Evolutionary conservation across 2,113 vertebrate genomes (phyloP).

Genomic region (Glaucidium brasilianum): DNA sequence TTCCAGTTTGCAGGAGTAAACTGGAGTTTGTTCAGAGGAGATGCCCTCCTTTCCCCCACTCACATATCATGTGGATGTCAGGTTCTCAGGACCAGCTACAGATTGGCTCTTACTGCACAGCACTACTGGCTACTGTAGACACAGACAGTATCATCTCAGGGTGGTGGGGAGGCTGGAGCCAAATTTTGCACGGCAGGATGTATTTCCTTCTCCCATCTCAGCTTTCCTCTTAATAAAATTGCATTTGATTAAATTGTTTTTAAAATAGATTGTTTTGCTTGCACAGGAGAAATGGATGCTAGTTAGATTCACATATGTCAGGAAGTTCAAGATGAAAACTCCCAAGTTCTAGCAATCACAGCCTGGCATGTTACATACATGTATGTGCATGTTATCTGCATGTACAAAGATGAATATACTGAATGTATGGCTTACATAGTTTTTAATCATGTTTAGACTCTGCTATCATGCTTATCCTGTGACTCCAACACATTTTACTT

Average conservation of each 20-base stretch:
- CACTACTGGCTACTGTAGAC: neutral
- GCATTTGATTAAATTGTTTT: neutral
- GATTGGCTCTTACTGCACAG: neutral
- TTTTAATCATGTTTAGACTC: neutral
- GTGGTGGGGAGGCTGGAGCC: neutral
- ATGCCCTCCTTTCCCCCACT: neutral
- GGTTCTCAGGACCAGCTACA: neutral
- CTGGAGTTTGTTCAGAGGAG: neutral
- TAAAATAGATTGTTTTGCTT: neutral
- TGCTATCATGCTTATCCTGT: neutral
- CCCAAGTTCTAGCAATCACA: neutral
- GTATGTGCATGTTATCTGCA: neutral
- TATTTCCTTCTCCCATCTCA: neutral
- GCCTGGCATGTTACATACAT: neutral
- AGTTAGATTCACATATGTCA: neutral
- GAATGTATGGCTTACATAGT: neutral
- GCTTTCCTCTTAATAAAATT: neutral
- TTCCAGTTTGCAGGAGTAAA: neutral
- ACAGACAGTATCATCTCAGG: neutral
- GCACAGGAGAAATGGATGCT: neutral
- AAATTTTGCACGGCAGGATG: neutral
- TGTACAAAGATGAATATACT: neutral
- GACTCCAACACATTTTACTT: neutral
- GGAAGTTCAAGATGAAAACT: neutral
- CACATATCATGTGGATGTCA: neutral